A percentile compares a stretch with the other conserved stretches of the same genome.
Evolutionary conservation across 2,113 vertebrate species (phyloP).

Genomic region (Poeciliopsis turrubarensis): DNA sequence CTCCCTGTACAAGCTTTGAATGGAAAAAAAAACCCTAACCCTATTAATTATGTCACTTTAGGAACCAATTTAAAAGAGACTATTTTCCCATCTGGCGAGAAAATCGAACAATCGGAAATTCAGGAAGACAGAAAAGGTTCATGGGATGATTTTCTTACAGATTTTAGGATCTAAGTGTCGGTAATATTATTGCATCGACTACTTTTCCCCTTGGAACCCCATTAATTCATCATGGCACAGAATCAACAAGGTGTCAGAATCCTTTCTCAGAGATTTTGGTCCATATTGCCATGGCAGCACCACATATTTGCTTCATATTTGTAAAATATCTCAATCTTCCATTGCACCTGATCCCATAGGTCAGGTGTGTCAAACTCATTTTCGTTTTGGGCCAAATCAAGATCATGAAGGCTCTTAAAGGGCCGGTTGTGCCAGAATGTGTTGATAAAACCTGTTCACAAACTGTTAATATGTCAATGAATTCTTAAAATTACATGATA

Average conservation of each 20-base stretch:
- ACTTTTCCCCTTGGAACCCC: neutral
- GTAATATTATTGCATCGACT: neutral
- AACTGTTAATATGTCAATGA: too few relatives aligned
- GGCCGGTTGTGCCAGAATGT: too few relatives aligned
- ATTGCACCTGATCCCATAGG: neutral
- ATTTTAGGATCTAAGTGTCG: neutral
- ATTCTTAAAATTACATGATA: too few relatives aligned
- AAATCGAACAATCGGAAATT: neutral
- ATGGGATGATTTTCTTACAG: neutral
- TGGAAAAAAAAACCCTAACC: too few relatives aligned
- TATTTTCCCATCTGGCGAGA: neutral
- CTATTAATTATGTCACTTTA: constrained; percentile 32
- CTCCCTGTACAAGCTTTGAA: constrained; percentile 25
- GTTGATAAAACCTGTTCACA: too few relatives aligned
- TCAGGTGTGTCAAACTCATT: too few relatives aligned
- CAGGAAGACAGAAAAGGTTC: neutral
- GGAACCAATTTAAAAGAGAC: constrained; percentile 21
- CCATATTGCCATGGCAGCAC: neutral
- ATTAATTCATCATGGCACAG: neutral
- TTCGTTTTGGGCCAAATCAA: too few relatives aligned
- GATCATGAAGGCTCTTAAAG: too few relatives aligned
- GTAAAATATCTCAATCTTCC: neutral
- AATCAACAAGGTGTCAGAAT: neutral
- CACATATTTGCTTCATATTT: neutral
- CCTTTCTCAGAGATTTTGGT: neutral